Percentiles rank a stretch among this genome's conserved stretches.
Conservation (phyloP, 2,797 vertebrate species). For the Decapterus maruadsi region DNA sequence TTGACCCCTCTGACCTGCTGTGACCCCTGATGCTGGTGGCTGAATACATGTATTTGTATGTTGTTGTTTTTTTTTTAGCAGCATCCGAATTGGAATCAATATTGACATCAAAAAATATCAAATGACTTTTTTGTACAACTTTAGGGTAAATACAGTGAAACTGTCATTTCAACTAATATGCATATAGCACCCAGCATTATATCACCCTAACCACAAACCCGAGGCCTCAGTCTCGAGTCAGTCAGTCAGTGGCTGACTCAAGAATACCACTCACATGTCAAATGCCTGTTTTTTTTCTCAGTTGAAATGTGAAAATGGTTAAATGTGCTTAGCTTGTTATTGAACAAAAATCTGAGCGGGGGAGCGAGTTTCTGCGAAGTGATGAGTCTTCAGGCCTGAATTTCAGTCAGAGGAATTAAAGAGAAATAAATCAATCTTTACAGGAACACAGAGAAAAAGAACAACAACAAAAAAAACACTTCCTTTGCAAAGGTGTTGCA, state of each 20-base stretch:
- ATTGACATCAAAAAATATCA: background rate
- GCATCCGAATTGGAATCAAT: background rate
- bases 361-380: slow-evolving; percentile 43
- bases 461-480: background rate
- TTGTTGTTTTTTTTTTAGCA: too few relatives aligned
- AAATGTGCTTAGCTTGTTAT: slow-evolving; percentile 29
- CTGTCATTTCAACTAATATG: background rate
- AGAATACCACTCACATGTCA: slow-evolving; percentile 7
- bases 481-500: slow-evolving; percentile 21
- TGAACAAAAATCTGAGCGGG: slow-evolving; percentile 48
- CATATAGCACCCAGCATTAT: background rate
- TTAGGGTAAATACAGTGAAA: background rate
- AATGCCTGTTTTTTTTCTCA: background rate
- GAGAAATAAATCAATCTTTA: slow-evolving; percentile 23
- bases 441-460: background rate
- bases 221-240: background rate
- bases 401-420: slow-evolving; percentile 35
- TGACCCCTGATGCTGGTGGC: too few relatives aligned
- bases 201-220: background rate
- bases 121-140: background rate
- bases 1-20: background rate
- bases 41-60: background rate
- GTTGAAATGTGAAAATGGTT: background rate
- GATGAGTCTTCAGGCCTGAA: slow-evolving; percentile 11
- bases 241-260: slow-evolving; percentile 48